Conservation (phyloP, 2,113 vertebrate species). For the Oceanodroma tethys region DNA sequence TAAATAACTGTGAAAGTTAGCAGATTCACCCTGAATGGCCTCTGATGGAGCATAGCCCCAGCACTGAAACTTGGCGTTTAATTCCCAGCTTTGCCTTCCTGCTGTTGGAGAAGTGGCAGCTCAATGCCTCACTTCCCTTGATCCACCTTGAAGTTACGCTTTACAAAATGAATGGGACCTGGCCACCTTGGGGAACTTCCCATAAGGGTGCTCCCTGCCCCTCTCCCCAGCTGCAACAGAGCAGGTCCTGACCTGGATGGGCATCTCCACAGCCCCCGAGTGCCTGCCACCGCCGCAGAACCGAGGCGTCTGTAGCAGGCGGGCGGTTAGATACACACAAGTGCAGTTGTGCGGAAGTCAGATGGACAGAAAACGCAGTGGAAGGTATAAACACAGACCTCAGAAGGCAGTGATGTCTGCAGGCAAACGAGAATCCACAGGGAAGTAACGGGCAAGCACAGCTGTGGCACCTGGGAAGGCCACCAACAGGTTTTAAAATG, state of each 20-base stretch:
- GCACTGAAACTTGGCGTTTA: not conserved
- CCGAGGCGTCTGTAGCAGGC: too few relatives aligned
- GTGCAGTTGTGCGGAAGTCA: too few relatives aligned
- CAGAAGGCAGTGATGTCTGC: too few relatives aligned
- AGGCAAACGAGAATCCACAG: too few relatives aligned
- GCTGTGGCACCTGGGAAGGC: too few relatives aligned
- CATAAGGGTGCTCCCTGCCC: not conserved
- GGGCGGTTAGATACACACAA: too few relatives aligned
- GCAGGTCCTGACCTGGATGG: not conserved
- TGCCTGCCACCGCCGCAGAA: not conserved
- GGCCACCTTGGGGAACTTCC: not conserved
- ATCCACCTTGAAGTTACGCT: not conserved
- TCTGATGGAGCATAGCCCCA: not conserved
- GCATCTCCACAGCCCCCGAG: accelerated
- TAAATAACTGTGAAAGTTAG: not conserved
- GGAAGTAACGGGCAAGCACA: too few relatives aligned
- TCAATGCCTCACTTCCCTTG: not conserved
- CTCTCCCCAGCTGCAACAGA: not conserved
- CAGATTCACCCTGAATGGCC: not conserved
- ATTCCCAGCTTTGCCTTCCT: not conserved
- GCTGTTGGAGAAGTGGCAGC: not conserved
- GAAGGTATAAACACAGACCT: too few relatives aligned
- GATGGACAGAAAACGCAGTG: too few relatives aligned
- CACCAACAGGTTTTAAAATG: too few relatives aligned
- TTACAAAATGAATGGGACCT: not conserved